phyloP scores from a whole-genome alignment of 1,140 invertebrate species.

The Cydia amplana region DNA sequence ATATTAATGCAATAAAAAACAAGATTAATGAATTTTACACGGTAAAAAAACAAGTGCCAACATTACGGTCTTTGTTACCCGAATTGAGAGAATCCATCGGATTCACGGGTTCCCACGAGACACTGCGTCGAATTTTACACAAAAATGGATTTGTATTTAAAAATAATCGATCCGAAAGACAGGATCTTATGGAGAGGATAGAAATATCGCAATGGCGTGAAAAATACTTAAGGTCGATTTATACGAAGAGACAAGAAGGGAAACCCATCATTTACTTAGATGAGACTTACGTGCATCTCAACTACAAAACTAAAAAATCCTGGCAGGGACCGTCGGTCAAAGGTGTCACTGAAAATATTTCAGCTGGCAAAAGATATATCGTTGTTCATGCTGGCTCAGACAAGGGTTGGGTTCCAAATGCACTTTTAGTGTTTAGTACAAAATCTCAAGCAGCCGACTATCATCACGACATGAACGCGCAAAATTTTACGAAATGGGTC shows the following conservation, averaged over 20 bases:
- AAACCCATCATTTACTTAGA: slow-evolving; percentile 43
- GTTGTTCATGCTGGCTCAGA: no score
- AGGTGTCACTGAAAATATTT: slow-evolving; percentile 41
- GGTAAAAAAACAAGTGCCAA: slow-evolving; percentile 40
- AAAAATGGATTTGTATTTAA: slow-evolving; percentile 43
- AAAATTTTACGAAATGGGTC: no score
- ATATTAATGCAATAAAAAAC: slow-evolving; percentile 40
- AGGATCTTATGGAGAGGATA: slow-evolving; percentile 36
- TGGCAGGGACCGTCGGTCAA: slow-evolving; percentile 43
- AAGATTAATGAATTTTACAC: slow-evolving; percentile 44
- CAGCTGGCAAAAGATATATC: slow-evolving; percentile 38
- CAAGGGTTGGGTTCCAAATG: no score
- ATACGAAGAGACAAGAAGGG: slow-evolving; percentile 39
- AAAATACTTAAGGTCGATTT: slow-evolving; percentile 36
- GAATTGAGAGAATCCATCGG: slow-evolving; percentile 38
- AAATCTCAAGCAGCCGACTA: no score
- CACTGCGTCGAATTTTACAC: slow-evolving; percentile 35
- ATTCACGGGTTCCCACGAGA: slow-evolving; percentile 41
- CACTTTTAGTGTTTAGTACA: no score
- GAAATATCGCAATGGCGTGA: slow-evolving; percentile 40
- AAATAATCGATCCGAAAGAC: slow-evolving; percentile 40
- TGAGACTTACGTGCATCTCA: slow-evolving; percentile 45
- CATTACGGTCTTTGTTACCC: slow-evolving; percentile 35
- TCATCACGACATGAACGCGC: no score
- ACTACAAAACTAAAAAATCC: slow-evolving; percentile 44